Conservation (phyloP, 2,797 vertebrate genomes). For the Alectoris magna region DNA sequence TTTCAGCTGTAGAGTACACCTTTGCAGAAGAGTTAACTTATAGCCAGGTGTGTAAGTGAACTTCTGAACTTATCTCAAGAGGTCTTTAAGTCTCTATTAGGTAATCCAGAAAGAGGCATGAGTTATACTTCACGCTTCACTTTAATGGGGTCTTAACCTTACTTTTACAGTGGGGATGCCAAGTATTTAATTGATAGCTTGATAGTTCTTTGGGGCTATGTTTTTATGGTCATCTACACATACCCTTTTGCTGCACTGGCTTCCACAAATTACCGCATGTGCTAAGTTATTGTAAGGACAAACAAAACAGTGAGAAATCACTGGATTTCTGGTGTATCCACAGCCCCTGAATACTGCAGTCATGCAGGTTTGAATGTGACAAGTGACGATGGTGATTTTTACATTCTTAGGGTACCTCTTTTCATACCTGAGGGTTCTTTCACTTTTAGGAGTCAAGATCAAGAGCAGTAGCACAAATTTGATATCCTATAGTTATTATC, state of each 20-base stretch:
- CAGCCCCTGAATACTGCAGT: neutral
- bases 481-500: neutral
- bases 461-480: neutral
- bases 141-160: neutral
- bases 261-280: neutral
- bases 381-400: neutral
- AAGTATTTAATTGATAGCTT: neutral
- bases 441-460: neutral
- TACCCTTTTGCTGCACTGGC: neutral
- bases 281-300: neutral
- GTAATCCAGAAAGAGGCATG: neutral
- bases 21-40: neutral
- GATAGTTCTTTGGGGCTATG: neutral
- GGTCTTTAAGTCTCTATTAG: neutral
- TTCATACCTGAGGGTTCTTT: neutral
- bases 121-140: neutral
- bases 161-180: neutral
- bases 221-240: neutral
- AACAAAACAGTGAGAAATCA: neutral
- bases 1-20: neutral
- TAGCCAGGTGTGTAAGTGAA: neutral
- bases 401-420: neutral
- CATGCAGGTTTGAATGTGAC: neutral
- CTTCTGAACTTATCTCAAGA: neutral
- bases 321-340: neutral